Evolutionary conservation across 2,113 vertebrate genomes (phyloP), one percentile per base, ranked within the genome.

Genomic region (Paraplagusia blochii): DNA sequence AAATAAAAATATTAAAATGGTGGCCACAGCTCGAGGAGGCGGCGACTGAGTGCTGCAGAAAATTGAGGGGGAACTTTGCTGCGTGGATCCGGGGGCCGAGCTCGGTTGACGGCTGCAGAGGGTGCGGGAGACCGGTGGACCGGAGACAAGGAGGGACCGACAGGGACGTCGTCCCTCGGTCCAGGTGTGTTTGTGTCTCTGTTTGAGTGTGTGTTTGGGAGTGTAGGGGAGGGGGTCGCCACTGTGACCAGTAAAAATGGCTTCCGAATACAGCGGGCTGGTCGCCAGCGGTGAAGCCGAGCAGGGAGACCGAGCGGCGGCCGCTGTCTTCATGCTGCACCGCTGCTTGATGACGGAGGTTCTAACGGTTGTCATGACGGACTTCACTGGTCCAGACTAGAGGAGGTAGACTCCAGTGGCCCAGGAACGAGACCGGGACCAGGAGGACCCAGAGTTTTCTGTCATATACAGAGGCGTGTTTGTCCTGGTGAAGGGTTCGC

Each of bases 21-120:
- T 93, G 92, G 93, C 91, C 93, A 91, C 88, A 90, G 93, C 91
- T 89, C 87, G 87, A 81, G 83, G 90, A 90, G 92, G 91, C 91
- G 92, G 92, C 91, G 87, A 91, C 90, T 90, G 90, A 90, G 82
- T 88, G 78, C 69, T 46, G 64, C 76, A 75, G 65, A 62, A 74
- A 59, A 68, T 76, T 78, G 58, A 64, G 67, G 48, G 53, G 70
- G 86, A 91, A 92, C 88, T 91, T 90, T 82, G 29, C 8, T 14
- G 83, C 82, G 73, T 11, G 11, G 9, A 40, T 83, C 85, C 81
- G 84, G 74, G 74, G 87, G 39, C 33, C 6, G 51, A 15, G 34
- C 19, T 72, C 34, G n/a, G 15, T 48, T 46, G 17, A 44, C 61
- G 62, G 60, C n/a, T 51, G 10, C 44, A 65, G 33, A 52, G 11